These are phyloP conservation scores for Drosophila koepferae DNA, from an alignment of 2,888 invertebrate species.

Conservation along the genomic window DNA sequence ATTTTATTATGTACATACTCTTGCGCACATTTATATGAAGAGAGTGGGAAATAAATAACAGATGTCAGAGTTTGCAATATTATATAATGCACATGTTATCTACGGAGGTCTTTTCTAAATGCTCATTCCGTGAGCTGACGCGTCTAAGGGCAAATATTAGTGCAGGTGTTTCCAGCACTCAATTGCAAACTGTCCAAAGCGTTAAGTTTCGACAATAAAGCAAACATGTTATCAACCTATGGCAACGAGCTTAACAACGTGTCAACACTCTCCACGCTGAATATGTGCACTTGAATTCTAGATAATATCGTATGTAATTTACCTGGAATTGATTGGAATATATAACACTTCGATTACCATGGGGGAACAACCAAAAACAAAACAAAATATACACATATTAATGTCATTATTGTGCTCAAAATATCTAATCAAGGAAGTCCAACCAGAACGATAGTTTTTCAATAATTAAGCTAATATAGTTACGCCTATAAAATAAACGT, in stretches of 20 bases:
- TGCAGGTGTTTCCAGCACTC: slow-evolving; percentile 37
- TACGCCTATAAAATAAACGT: no score
- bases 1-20: background rate
- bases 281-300: slow-evolving; percentile 14
- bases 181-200: slow-evolving; percentile 7
- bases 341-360: background rate
- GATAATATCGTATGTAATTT: slow-evolving; percentile 27
- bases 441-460: no score
- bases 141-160: slow-evolving; percentile 52
- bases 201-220: slow-evolving; percentile 17
- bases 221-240: slow-evolving; percentile 5
- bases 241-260: slow-evolving; percentile 6
- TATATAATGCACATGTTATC: background rate
- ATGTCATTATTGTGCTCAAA: no score
- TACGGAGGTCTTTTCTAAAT: background rate
- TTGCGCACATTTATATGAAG: background rate
- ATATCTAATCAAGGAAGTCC: no score
- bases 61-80: background rate
- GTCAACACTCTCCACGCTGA: slow-evolving; percentile 4
- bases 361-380: background rate
- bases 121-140: slow-evolving; percentile 7
- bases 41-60: background rate
- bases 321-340: slow-evolving; percentile 4
- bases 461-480: no score
- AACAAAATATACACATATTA: background rate